Percentiles rank a stretch among this genome's conserved stretches.
These are phyloP conservation scores for Heliconius melpomene DNA, from an alignment of 1,140 invertebrate genomes.

Conservation along the genomic window DNA sequence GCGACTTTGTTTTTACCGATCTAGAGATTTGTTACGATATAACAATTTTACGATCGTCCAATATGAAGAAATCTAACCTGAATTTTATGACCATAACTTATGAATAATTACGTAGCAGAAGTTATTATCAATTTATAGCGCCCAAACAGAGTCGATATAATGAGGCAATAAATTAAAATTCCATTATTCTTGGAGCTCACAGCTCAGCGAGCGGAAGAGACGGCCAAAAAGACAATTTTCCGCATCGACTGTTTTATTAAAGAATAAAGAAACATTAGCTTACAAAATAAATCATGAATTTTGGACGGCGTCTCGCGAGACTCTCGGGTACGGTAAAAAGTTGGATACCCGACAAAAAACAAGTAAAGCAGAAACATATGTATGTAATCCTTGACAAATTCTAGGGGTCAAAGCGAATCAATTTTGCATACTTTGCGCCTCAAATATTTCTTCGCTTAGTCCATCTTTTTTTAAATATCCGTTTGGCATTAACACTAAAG, in stretches of 20 bases:
- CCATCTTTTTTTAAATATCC: neutral
- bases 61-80: constrained; percentile 11
- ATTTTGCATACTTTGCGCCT: constrained; percentile 17
- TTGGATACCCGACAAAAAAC: constrained; percentile 10
- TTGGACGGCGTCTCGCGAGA: constrained; percentile 14
- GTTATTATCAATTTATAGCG: constrained; percentile 20
- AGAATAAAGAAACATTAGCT: constrained; percentile 33
- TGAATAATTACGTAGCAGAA: constrained; percentile 16
- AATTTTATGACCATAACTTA: constrained; percentile 10
- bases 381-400: constrained; percentile 16
- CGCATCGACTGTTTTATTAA: constrained; percentile 34
- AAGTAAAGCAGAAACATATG: neutral
- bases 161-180: constrained; percentile 42
- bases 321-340: constrained; percentile 1
- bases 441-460: neutral
- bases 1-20: neutral
- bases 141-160: constrained; percentile 34
- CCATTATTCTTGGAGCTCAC: constrained; percentile 32
- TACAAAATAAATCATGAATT: constrained; percentile 35
- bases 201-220: constrained; percentile 29
- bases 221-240: constrained; percentile 41
- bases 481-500: neutral
- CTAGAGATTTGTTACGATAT: neutral
- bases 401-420: constrained; percentile 19
- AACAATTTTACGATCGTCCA: constrained; percentile 1